A percentile compares a stretch with the other conserved stretches of the same genome.
Conservation (phyloP, 2,888 invertebrate genomes). For the Pollenia labialis region DNA sequence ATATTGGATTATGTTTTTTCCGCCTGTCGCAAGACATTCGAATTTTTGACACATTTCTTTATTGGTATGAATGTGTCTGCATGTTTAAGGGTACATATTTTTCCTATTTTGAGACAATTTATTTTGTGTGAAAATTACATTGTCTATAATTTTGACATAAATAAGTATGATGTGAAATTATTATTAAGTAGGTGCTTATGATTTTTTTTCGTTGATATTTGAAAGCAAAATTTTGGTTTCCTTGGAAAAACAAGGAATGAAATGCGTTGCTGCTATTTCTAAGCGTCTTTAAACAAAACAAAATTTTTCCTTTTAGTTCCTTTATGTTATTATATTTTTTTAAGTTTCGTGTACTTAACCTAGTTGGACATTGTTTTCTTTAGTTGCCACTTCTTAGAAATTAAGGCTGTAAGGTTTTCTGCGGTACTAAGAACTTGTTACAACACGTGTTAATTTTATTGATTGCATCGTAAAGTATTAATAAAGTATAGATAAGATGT, state of each 20-base stretch:
- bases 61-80: background rate
- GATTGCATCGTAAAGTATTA: background rate
- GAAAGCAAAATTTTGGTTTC: too few species aligned
- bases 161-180: background rate
- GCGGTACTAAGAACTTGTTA: background rate
- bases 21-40: conserved; percentile 30
- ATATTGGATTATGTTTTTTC: conserved; percentile 40
- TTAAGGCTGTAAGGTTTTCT: conserved; percentile 22
- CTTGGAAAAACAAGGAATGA: too few species aligned
- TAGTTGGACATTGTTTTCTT: conserved; percentile 26
- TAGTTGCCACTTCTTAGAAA: conserved; percentile 59
- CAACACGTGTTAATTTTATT: background rate
- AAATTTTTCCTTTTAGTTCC: conserved; percentile 1
- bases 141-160: background rate
- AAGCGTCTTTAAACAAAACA: background rate
- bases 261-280: too few species aligned
- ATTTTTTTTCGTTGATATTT: too few species aligned
- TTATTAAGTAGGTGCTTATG: background rate
- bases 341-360: conserved; percentile 56
- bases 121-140: background rate
- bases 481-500: too few species aligned
- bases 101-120: background rate
- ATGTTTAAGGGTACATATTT: background rate
- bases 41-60: conserved; percentile 52
- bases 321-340: conserved; percentile 15